phyloP scores from a whole-genome alignment of 1,140 invertebrate genomes.

The Megalonaias nervosa region DNA sequence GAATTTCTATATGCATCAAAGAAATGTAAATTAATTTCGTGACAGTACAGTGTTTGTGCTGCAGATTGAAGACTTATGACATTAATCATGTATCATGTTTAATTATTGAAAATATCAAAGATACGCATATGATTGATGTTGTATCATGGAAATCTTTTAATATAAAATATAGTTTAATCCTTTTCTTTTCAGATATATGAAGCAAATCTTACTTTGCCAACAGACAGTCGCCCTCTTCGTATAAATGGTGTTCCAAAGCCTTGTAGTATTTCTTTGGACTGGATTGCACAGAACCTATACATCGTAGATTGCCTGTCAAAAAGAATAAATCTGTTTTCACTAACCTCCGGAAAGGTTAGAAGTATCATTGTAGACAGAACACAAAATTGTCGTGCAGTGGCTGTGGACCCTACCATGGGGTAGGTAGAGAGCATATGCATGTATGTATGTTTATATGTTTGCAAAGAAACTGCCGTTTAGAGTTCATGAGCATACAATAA shows the following conservation, averaged over 20 bases:
- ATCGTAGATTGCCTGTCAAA: slow-evolving; percentile 93
- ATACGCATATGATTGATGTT: no score
- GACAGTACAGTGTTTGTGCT: not conserved
- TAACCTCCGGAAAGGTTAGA: slow-evolving; percentile 86
- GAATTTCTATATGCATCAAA: not conserved
- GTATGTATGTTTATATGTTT: no score
- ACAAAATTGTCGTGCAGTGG: slow-evolving; percentile 91
- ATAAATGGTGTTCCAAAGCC: slow-evolving; percentile 73
- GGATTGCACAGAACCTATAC: slow-evolving; percentile 96
- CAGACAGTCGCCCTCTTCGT: slow-evolving; percentile 25
- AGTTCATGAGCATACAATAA: no score
- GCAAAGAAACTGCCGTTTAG: no score
- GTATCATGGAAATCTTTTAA: no score
- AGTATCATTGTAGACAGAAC: slow-evolving; percentile 90
- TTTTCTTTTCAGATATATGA: slow-evolving; percentile 56
- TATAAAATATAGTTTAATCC: slow-evolving; percentile 20
- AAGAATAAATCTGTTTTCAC: slow-evolving; percentile 93
- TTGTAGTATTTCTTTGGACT: slow-evolving; percentile 94
- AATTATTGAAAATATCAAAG: not conserved
- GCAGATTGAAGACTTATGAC: no score
- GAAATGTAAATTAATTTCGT: not conserved
- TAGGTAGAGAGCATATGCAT: slow-evolving; percentile 65
- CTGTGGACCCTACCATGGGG: slow-evolving; percentile 90
- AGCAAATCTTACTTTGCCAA: slow-evolving; percentile 66
- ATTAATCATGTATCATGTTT: no score